Conservation (phyloP, 2,113 vertebrate species). For the Malaclemys terrapin region DNA sequence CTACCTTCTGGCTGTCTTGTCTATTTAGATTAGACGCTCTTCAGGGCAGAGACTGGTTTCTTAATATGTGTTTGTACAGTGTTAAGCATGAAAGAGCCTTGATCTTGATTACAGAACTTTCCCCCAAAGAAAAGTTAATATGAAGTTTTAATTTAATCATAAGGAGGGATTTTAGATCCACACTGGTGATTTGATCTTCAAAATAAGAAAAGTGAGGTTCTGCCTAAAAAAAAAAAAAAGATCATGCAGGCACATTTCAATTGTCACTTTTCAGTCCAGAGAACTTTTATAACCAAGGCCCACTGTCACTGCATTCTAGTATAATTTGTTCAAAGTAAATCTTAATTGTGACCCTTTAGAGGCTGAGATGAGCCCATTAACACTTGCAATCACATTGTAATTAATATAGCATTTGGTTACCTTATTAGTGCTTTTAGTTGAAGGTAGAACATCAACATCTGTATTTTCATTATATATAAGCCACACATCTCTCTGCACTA, state of each 20-base stretch:
- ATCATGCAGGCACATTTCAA: not conserved
- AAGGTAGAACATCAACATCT: not conserved
- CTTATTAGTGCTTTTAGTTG: not conserved
- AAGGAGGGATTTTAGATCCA: too few relatives aligned
- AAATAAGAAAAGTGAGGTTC: not conserved
- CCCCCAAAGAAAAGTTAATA: too few relatives aligned
- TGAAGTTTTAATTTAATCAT: too few relatives aligned
- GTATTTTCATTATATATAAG: not conserved
- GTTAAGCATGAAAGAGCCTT: not conserved
- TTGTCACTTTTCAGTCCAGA: not conserved
- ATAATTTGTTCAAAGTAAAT: too few relatives aligned
- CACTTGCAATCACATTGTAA: not conserved
- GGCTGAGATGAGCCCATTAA: not conserved
- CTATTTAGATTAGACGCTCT: not conserved
- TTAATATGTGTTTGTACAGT: not conserved
- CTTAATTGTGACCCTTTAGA: not conserved
- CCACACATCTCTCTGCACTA: not conserved
- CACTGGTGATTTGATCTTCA: not conserved
- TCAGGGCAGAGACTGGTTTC: not conserved
- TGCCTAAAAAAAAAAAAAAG: too few relatives aligned
- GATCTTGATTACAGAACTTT: too few relatives aligned
- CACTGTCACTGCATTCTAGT: too few relatives aligned
- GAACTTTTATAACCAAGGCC: too few relatives aligned
- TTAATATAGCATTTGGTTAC: not conserved
- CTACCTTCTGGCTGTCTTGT: not conserved